Base-by-base conservation (phyloP, 2,113 vertebrate species). In the Morone saxatilis region DNA sequence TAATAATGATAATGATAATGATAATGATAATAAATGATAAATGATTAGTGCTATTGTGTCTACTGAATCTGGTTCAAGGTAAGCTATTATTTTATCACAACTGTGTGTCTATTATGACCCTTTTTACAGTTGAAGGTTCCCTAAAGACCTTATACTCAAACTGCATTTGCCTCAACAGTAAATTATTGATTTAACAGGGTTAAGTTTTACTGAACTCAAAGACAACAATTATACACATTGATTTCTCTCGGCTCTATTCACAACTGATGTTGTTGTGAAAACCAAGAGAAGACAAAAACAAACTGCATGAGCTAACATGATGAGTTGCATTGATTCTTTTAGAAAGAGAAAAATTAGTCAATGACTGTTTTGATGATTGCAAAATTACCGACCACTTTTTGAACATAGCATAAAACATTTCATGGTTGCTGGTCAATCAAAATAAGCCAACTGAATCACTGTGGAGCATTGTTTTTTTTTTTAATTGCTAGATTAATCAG, bases 401-500 rank as follows among this genome's bases (percentile, higher is more conserved):
- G 16, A 53, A 16, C 7, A 19, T 1, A 38, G 11, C 50, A 36
- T n/a, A 31, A 11, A 11, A 25, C 50, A 1, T 38, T 8, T 68
- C 69, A 50, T 41, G 8, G n/a, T 61, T 48, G 45, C 38, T n/a
- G 22, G 71, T 72, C 54, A 62, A 19, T 67, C 45, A 68, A 51
- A 80, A 80, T 25, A 41, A 77, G 31, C 41, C 57, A 43, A 17
- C 13, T 51, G 17, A 48, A 41, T 67, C 22, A 25, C 11, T 19
- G 4, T 54, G 4, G 20, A 38, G 3, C 9, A 3, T 50, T 74
- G 8, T 50, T 60, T 61, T 53, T 45, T 25, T n/a, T 60, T 41
- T 56, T 2, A 65, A 71, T 70, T 50, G 19, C 22, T 17, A 38
- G 13, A 65, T 71, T 71, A 80, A 60, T 67, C 43, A 70, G 41